Percentiles rank a stretch among this genome's conserved stretches.
These are phyloP conservation scores for Orthonychiurus folsomi DNA, from an alignment of 2,888 invertebrate genomes.

Conservation along the genomic window DNA sequence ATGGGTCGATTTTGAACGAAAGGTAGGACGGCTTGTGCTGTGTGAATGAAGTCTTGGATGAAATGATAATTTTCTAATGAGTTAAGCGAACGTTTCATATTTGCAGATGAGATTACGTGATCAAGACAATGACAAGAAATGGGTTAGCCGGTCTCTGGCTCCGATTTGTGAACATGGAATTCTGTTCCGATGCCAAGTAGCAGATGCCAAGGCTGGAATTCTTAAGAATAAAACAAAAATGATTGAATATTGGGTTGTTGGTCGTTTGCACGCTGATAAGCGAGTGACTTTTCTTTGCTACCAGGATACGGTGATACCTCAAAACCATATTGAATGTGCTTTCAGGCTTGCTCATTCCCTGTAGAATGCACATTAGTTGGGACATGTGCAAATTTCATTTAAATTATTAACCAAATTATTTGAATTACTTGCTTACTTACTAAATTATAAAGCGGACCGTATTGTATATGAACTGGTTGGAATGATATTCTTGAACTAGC, in stretches of 20 bases:
- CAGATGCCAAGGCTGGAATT: slow-evolving; percentile 21
- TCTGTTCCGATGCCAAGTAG: slow-evolving; percentile 34
- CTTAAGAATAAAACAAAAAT: slow-evolving; percentile 32
- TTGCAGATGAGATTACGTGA: slow-evolving; percentile 29
- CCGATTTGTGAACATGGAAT: slow-evolving; percentile 37
- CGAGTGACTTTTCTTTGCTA: slow-evolving; percentile 37
- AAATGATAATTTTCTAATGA: too few species aligned
- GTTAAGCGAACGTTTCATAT: too few species aligned
- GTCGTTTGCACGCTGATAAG: slow-evolving; percentile 34
- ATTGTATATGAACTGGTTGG: too few species aligned
- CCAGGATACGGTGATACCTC: slow-evolving; percentile 31
- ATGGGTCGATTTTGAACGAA: too few species aligned
- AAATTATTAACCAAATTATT: too few species aligned
- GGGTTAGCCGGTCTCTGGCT: slow-evolving; percentile 34
- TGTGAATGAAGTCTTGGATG: too few species aligned
- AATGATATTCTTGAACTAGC: too few species aligned
- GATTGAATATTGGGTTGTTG: slow-evolving; percentile 37
- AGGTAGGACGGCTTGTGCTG: too few species aligned
- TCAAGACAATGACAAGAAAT: slow-evolving; percentile 32
- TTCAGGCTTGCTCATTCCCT: slow-evolving; percentile 35
- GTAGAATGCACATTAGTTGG: too few species aligned
- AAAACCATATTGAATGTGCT: slow-evolving; percentile 33
- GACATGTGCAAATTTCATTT: too few species aligned
- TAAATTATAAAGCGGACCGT: too few species aligned
- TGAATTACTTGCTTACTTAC: too few species aligned